phyloP scores from a whole-genome alignment of 2,113 vertebrate species.

The Nannobrachium achirus region DNA sequence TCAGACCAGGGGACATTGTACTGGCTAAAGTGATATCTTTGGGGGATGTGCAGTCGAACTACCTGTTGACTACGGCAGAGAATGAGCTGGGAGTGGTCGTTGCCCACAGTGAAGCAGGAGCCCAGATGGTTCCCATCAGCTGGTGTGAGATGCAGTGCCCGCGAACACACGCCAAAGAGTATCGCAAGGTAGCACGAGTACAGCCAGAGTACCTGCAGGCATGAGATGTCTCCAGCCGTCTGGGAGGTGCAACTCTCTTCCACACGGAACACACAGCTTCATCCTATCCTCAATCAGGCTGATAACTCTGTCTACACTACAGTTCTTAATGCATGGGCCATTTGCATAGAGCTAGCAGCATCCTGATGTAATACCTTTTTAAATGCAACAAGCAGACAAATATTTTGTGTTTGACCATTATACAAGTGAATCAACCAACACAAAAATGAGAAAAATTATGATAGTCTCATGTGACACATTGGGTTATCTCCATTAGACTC shows the following conservation, averaged over 20 bases:
- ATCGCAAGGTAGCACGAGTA: conserved; percentile 94
- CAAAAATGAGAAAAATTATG: too few relatives aligned
- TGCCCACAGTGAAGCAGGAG: conserved; percentile 93
- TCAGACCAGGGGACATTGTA: conserved; percentile 95
- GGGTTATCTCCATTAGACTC: too few relatives aligned
- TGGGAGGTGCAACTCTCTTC: conserved; percentile 1
- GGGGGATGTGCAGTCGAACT: conserved; percentile 94
- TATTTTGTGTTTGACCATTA: too few relatives aligned
- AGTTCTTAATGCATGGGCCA: too few relatives aligned
- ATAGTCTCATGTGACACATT: too few relatives aligned
- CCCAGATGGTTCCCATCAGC: conserved; percentile 96
- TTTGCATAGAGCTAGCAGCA: too few relatives aligned
- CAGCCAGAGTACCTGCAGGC: conserved; percentile 94
- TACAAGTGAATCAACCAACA: too few relatives aligned
- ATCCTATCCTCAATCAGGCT: too few relatives aligned
- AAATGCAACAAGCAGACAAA: too few relatives aligned
- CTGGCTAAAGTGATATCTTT: conserved; percentile 99
- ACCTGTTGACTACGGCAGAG: conserved; percentile 93
- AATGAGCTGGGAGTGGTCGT: conserved; percentile 97
- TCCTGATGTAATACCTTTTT: too few relatives aligned
- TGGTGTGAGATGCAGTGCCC: conserved; percentile 99
- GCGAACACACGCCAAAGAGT: conserved; percentile 89
- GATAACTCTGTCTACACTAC: too few relatives aligned
- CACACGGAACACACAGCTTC: conserved; percentile 74
- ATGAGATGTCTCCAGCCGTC: conserved; percentile 50